Conservation (phyloP, 1,140 invertebrate species). For the Telenomus remus region DNA sequence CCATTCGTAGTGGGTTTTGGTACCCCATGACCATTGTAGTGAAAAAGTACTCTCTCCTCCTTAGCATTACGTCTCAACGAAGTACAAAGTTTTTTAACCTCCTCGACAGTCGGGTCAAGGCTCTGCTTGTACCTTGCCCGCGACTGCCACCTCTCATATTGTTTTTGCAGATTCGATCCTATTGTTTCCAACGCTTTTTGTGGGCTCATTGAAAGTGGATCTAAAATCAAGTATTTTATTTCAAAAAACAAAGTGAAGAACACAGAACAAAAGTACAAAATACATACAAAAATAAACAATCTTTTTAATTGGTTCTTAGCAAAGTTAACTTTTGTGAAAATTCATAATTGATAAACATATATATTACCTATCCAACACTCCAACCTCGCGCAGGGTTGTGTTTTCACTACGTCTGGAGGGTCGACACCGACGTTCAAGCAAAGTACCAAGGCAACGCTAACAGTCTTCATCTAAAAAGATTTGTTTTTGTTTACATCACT, state of each 20-base stretch:
- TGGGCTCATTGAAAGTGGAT: constrained; percentile 90
- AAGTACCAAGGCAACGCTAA: constrained; percentile 98
- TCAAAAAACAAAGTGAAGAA: not conserved
- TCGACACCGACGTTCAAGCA: constrained; percentile 99
- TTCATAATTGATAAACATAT: too few species aligned
- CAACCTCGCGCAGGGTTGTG: constrained; percentile 94
- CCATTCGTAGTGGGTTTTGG: constrained; percentile 98
- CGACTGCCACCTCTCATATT: constrained; percentile 98
- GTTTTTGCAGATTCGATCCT: constrained; percentile 92
- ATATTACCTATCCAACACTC: constrained; percentile 99
- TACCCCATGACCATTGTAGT: constrained; percentile 99
- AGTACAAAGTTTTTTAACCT: constrained; percentile 97
- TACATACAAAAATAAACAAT: too few species aligned
- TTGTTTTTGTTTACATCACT: not conserved
- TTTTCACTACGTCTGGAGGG: constrained; percentile 98
- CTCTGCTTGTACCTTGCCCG: constrained; percentile 96
- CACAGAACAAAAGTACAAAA: not conserved
- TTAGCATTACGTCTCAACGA: constrained; percentile 98
- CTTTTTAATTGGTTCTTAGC: too few species aligned
- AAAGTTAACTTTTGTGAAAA: too few species aligned
- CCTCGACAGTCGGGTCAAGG: constrained; percentile 97
- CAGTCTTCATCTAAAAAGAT: constrained; percentile 93
- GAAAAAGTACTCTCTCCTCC: constrained; percentile 98
- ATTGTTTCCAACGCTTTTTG: constrained; percentile 96
- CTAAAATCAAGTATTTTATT: constrained; percentile 69